phyloP scores from a whole-genome alignment of 1,140 invertebrate genomes.

The Leptinotarsa defecta region DNA sequence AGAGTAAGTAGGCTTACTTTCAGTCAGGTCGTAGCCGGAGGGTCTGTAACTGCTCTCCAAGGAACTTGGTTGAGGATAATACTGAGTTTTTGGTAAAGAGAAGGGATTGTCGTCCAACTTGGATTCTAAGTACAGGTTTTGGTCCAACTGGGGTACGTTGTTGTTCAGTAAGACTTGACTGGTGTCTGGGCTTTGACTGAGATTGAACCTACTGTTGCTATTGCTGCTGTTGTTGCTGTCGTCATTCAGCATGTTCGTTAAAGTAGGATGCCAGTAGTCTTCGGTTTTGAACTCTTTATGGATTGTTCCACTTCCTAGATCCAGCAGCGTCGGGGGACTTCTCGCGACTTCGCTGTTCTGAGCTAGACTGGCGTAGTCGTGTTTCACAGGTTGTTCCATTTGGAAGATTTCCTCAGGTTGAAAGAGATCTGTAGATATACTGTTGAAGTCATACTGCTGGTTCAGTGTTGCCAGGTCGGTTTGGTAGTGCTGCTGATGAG shows the following conservation, averaged over 20 bases:
- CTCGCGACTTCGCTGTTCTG: constrained; percentile 58
- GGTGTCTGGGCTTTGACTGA: constrained; percentile 51
- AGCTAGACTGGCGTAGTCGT: constrained; percentile 60
- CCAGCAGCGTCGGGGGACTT: constrained; percentile 72
- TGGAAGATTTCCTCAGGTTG: constrained; percentile 80
- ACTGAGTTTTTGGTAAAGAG: constrained; percentile 27
- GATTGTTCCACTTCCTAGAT: constrained; percentile 71
- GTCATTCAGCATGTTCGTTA: constrained; percentile 45
- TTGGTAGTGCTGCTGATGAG: constrained; percentile 27
- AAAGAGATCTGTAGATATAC: constrained; percentile 70
- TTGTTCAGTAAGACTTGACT: constrained; percentile 40
- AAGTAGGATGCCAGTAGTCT: constrained; percentile 53
- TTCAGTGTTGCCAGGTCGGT: constrained; percentile 27
- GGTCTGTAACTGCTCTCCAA: constrained; percentile 7
- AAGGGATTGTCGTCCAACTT: constrained; percentile 31
- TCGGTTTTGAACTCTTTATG: constrained; percentile 62
- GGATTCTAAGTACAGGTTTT: constrained; percentile 35
- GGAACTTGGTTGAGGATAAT: constrained; percentile 15
- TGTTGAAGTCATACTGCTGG: constrained; percentile 58
- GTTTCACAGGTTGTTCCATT: constrained; percentile 71
- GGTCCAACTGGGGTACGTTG: constrained; percentile 37
- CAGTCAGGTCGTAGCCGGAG: constrained; percentile 1
- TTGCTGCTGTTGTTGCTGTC: constrained; percentile 50
- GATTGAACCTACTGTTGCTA: constrained; percentile 51
- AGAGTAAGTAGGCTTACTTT: constrained; percentile 18